Evolutionary conservation across 2,888 invertebrate species (phyloP).

Genomic region (Tethea ocularis): DNA sequence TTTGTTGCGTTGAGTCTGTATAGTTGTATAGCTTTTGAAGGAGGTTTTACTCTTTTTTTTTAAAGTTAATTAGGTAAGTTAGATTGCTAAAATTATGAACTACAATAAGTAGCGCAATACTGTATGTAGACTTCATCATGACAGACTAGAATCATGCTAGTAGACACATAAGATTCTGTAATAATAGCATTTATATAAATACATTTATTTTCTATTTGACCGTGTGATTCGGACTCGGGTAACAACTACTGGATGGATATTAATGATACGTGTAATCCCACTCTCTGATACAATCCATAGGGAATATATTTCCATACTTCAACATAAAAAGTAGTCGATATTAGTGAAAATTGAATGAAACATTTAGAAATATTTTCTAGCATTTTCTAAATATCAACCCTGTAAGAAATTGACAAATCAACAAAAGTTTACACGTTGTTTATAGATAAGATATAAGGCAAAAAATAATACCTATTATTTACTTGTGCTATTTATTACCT

Average conservation of each 20-base stretch:
- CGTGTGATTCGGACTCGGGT: background rate
- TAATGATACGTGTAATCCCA: background rate
- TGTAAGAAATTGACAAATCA: too few species aligned
- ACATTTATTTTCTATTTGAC: background rate
- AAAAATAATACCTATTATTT: background rate
- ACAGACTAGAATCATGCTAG: background rate
- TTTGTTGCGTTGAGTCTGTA: too few species aligned
- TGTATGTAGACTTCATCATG: too few species aligned
- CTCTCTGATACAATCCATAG: background rate
- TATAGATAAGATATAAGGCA: background rate
- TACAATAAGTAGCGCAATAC: too few species aligned
- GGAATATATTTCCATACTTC: background rate
- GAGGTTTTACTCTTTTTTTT: too few species aligned
- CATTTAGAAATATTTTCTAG: background rate
- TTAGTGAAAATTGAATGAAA: background rate
- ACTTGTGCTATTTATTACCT: background rate
- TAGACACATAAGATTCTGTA: background rate
- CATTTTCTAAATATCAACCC: too few species aligned
- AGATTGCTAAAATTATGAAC: too few species aligned
- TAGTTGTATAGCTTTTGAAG: too few species aligned
- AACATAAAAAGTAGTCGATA: background rate
- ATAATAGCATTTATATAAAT: background rate
- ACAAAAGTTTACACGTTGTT: background rate
- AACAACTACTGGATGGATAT: constrained; percentile 1
- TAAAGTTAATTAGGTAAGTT: too few species aligned